Conservation (phyloP, 2,888 invertebrate genomes). For the Embidobia sp. region DNA sequence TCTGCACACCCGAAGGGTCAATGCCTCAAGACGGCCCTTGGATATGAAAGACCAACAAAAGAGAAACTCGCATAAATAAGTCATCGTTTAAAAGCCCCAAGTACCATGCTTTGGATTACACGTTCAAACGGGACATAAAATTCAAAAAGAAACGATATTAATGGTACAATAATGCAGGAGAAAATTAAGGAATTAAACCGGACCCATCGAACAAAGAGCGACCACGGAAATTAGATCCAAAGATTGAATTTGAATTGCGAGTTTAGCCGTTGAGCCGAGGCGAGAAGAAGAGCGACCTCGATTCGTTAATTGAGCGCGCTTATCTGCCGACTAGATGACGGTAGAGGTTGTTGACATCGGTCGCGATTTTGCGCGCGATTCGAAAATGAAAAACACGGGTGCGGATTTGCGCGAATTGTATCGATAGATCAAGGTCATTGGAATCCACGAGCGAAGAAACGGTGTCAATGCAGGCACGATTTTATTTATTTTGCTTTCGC, state of each 20-base stretch:
- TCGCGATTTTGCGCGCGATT: slow-evolving; percentile 16
- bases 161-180: background rate
- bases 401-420: background rate
- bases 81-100: too few species aligned
- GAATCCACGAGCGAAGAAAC: slow-evolving; percentile 17
- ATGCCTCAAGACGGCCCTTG: slow-evolving; percentile 34
- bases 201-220: slow-evolving; percentile 11
- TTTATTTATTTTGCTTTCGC: slow-evolving; percentile 21
- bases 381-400: slow-evolving; percentile 20
- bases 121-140: too few species aligned
- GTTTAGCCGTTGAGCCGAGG: too few species aligned
- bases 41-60: slow-evolving; percentile 17
- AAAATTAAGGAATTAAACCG: background rate
- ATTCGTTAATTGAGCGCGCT: slow-evolving; percentile 29
- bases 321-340: slow-evolving; percentile 18
- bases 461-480: slow-evolving; percentile 22
- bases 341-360: slow-evolving; percentile 22
- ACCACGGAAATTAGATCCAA: too few species aligned
- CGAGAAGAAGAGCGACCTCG: too few species aligned
- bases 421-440: slow-evolving; percentile 43
- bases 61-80: slow-evolving; percentile 12
- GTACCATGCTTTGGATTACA: too few species aligned
- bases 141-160: too few species aligned
- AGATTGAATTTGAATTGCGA: too few species aligned
- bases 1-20: too few species aligned